Percentiles rank a stretch among this genome's conserved stretches.
Evolutionary conservation across 2,797 vertebrate species (phyloP).

Genomic region (Pipistrellus pygmaeus): DNA sequence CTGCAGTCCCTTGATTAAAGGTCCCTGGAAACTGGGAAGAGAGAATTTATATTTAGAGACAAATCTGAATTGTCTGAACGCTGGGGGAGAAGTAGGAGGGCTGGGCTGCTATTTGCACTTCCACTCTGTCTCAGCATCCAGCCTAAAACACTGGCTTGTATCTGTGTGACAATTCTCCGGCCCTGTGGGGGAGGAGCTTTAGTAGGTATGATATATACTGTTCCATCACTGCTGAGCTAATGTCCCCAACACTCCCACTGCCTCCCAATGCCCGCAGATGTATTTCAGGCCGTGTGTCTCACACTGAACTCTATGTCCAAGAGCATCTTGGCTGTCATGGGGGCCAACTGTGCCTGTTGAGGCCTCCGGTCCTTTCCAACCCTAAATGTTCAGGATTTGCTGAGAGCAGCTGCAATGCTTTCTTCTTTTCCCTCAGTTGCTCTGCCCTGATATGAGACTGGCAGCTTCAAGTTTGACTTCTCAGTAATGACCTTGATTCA

Average conservation of each 20-base stretch:
- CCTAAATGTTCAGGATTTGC: neutral
- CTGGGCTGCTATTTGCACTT: neutral
- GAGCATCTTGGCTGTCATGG: neutral
- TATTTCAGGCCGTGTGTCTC: neutral
- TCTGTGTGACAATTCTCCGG: neutral
- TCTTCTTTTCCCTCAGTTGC: neutral
- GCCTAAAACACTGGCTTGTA: neutral
- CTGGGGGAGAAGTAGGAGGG: neutral
- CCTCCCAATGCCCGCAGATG: neutral
- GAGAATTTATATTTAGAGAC: neutral
- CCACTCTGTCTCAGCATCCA: neutral
- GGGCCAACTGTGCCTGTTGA: neutral
- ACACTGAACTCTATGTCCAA: neutral
- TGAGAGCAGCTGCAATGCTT: neutral
- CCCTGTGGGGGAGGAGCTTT: neutral
- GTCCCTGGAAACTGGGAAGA: neutral
- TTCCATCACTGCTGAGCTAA: neutral
- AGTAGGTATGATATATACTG: neutral
- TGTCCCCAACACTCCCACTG: neutral
- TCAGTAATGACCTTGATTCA: neutral
- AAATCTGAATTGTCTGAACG: neutral
- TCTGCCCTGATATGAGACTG: neutral
- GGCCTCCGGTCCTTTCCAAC: neutral
- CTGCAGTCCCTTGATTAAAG: neutral
- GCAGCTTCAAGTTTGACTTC: neutral